These are phyloP conservation scores for Adelosebastes latens DNA, from an alignment of 2,797 vertebrate species.

Conservation along the genomic window DNA sequence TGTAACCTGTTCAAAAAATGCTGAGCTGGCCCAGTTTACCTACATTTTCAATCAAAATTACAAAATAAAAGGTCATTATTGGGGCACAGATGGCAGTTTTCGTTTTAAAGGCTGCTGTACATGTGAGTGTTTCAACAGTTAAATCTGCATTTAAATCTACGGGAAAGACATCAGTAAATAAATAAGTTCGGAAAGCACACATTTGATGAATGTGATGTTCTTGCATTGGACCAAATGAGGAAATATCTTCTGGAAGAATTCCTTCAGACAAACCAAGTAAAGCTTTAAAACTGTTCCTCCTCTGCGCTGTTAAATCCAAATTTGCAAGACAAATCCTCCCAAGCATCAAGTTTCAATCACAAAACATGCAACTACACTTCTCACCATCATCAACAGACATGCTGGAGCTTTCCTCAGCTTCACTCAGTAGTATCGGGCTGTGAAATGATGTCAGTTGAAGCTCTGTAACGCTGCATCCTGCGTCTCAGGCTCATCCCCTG, in stretches of 20 bases:
- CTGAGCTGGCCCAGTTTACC: not conserved
- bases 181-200: not conserved
- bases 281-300: not conserved
- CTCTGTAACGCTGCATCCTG: not conserved
- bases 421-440: not conserved
- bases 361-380: not conserved
- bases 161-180: not conserved
- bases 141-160: not conserved
- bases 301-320: not conserved
- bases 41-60: not conserved
- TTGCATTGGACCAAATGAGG: not conserved
- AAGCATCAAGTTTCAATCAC: not conserved
- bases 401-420: not conserved
- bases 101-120: not conserved
- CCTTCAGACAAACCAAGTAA: not conserved
- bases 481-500: not conserved
- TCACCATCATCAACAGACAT: not conserved
- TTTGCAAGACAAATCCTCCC: not conserved
- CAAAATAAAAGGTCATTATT: not conserved
- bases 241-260: not conserved
- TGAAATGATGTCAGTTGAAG: not conserved
- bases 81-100: not conserved
- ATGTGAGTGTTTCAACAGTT: not conserved
- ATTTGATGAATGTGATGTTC: not conserved
- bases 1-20: not conserved